Base-by-base conservation (phyloP, 1,140 invertebrate genomes). In the Vanessa tameamea region DNA sequence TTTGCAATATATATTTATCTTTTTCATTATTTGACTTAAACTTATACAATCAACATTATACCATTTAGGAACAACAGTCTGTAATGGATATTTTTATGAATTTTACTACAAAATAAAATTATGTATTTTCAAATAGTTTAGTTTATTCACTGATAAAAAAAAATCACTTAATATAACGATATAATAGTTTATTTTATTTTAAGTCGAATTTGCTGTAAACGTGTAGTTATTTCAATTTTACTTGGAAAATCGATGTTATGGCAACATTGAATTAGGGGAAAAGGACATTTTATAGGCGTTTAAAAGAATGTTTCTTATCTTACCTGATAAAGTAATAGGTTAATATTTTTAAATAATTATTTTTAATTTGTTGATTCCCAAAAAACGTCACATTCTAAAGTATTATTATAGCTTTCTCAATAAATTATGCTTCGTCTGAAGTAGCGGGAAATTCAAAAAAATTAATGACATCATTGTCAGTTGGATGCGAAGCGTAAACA, bases 361-460 rank as follows among this genome's bases (percentile, higher is more conserved):
- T 59, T 59, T 51, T 26, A 14, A 31, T 11, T 26, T 13, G 57
- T 59, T 14, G 12, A 43, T 31, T 20, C 15, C 23, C 23, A 26
- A 26, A 13, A 12, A 11, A 23, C 31, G 14, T 37, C 5, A 61
- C 7, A 37, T 37, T 14, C 13, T 26, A 1, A 8, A 57, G 13
- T 61, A 61, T 37, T 37, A 37, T 15, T 37, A 43, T 1, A 13
- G 5, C 13, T 15, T 6, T 31, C 3, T 61, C 1, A 15, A 37
- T 37, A 61, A 37, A 15, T 61, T 31, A 61, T 14, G 26, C 57
- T 37, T 37, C 57, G 11, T 61, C 31, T 26, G 59, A 69, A 57
- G 20, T 47, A 47, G 66, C 66, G 66, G 66, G 53, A 69, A 57
- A 69, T 69, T 69, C 66, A 47, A 69, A 69, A 65, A 48, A 48